A percentile compares a stretch with the other conserved stretches of the same genome.
Conservation (phyloP, 2,797 vertebrate genomes). For the Alosa sapidissima region DNA sequence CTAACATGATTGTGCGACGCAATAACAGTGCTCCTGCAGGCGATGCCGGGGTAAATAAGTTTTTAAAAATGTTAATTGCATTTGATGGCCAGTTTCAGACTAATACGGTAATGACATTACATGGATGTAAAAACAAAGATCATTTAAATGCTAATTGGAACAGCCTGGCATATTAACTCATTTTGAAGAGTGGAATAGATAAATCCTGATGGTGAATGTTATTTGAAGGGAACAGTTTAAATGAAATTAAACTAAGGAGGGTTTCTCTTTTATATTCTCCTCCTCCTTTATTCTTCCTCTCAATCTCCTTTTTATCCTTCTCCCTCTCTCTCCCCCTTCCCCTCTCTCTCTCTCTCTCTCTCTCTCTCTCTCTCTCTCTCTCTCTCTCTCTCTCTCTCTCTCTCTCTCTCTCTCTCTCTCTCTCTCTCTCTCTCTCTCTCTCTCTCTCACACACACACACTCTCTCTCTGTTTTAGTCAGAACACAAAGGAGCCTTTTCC, state of each 20-base stretch:
- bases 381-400: not conserved
- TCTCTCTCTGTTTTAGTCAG: conserved; percentile 35
- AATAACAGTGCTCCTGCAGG: conserved; percentile 78
- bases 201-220: conserved; percentile 70
- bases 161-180: conserved; percentile 72
- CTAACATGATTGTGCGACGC: conserved; percentile 77
- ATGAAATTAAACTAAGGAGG: conserved; percentile 60
- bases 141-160: conserved; percentile 82
- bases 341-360: not conserved
- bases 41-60: conserved; percentile 80
- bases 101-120: conserved; percentile 80
- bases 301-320: conserved; percentile 24
- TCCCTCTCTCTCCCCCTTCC: not conserved
- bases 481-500: conserved; percentile 59
- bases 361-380: conserved; percentile 34
- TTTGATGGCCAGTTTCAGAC: conserved; percentile 79
- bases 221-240: conserved; percentile 67
- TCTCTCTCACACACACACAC: not conserved
- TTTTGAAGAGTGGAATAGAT: conserved; percentile 75
- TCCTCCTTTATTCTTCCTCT: conserved; percentile 26
- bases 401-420: not conserved
- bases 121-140: conserved; percentile 75
- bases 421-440: not conserved
- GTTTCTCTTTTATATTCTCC: conserved; percentile 44
- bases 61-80: conserved; percentile 82